Percentiles rank a stretch among this genome's conserved stretches.
Conservation (phyloP, 53 echinoderm and acorn worm species). For the Hippasteria phrygiana region DNA sequence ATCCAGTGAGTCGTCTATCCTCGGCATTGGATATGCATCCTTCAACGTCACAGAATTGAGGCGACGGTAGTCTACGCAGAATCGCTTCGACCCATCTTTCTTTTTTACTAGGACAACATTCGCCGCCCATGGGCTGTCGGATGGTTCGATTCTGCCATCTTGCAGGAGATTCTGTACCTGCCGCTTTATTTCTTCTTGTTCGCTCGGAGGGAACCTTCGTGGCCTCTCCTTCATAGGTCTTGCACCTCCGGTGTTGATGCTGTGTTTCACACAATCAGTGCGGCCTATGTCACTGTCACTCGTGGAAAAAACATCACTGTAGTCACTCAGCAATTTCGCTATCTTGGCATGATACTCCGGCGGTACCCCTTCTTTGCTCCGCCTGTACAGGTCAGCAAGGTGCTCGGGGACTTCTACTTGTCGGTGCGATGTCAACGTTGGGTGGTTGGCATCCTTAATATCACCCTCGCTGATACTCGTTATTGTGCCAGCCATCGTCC, state of each 20-base stretch:
- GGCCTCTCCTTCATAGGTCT: slow-evolving; percentile 55
- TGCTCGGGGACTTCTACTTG: slow-evolving; percentile 6
- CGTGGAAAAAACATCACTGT: slow-evolving; percentile 62
- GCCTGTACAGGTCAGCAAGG: neutral
- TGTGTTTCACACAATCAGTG: slow-evolving; percentile 41
- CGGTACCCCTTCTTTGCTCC: neutral
- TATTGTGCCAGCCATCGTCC: neutral
- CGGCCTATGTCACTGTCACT: slow-evolving; percentile 53
- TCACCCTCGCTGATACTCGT: neutral
- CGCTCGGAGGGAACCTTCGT: slow-evolving; percentile 15
- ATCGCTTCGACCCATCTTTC: slow-evolving; percentile 70
- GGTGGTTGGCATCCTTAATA: too few species aligned
- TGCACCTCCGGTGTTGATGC: slow-evolving; percentile 47
- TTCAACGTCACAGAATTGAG: slow-evolving; percentile 70
- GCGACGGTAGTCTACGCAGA: slow-evolving; percentile 69
- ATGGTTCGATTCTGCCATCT: slow-evolving; percentile 61
- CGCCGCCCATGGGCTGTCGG: slow-evolving; percentile 73
- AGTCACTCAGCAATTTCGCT: slow-evolving; percentile 27
- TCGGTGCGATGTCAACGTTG: neutral
- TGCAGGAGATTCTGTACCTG: slow-evolving; percentile 41
- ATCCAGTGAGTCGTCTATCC: too few species aligned
- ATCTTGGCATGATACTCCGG: neutral
- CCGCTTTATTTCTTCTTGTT: slow-evolving; percentile 52
- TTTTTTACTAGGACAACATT: slow-evolving; percentile 60
- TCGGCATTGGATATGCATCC: slow-evolving; percentile 69